Evolutionary conservation across 2,113 vertebrate species (phyloP), one percentile per base, ranked within the genome.

Genomic region (Podiceps cristatus): DNA sequence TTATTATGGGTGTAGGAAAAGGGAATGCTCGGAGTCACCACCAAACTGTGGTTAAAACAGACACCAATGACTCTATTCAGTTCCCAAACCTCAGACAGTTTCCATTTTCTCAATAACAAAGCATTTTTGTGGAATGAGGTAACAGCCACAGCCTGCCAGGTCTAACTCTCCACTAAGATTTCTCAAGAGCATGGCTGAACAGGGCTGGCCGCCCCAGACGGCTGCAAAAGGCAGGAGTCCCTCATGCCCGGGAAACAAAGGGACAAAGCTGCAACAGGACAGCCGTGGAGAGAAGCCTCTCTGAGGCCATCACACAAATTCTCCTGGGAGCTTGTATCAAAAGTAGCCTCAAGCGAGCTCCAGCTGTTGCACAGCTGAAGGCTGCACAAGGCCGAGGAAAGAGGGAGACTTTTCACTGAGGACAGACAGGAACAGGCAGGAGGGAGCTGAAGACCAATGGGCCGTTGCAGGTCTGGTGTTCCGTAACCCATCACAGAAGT

Each of bases 61-160:
- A 98, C 97, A 97, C 96, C 98, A 98, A 71, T 88, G 88, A 96
- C 76, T 96, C 92, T 52, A 78, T 94, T 96, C 91, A 96, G 97
- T 97, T 97, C 98, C 94, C 95, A 98, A 98, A 98, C 98, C 98
- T 98, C 98, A 98, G 98, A 98, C 98, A 98, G 98, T 98, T 98
- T 98, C 98, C 98, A 98, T 98, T 98, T 98, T 98, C 98, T 98
- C 97, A 98, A 97, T 98, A 98, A 98, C 98, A 98, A 98, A 98
- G 98, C 98, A 98, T 98, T 98, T 98, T 98, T 98, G 98, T 72
- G 93, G 98, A 95, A 96, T 98, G 98, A 98, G 98, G 98, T 98
- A 98, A 98, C 93, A 90, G 96, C 83, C 68, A 95, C 95, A 97
- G 96, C 97, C 96, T 98, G 98, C 98, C 98, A 98, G 97, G 92